These are phyloP conservation scores for Oscheius sp. DNA, from an alignment of 2,888 invertebrate genomes.

Conservation along the genomic window DNA sequence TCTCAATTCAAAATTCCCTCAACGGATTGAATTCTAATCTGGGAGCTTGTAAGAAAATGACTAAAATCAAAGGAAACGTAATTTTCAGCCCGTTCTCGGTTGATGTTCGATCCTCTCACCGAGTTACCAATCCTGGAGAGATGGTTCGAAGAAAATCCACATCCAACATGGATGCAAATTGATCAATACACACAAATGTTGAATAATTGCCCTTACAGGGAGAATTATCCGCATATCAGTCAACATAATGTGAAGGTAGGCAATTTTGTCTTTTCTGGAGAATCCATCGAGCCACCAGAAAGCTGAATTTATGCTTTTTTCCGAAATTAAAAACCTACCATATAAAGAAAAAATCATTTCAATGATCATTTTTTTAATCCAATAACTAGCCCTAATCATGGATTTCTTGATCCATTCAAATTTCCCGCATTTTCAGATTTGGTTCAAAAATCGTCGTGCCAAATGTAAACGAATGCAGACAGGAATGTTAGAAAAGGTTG, in stretches of 20 bases:
- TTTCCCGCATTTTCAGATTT: conserved; percentile 73
- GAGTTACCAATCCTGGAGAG: conserved; percentile 82
- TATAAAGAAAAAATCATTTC: too few relatives aligned
- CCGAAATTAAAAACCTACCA: neutral
- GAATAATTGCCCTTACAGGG: conserved; percentile 91
- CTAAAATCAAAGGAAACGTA: neutral
- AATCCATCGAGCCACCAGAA: too few relatives aligned
- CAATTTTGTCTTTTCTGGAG: too few relatives aligned
- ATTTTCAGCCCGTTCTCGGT: conserved; percentile 83
- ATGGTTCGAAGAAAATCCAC: conserved; percentile 97
- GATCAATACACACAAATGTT: conserved; percentile 96
- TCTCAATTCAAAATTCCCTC: conserved; percentile 52
- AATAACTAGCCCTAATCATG: neutral
- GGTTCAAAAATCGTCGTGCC: conserved; percentile 92
- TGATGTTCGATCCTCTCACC: conserved; percentile 98
- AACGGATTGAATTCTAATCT: conserved; percentile 23
- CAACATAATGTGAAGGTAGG: conserved; percentile 91
- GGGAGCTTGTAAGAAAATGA: conserved; percentile 29
- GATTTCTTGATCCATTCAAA: neutral
- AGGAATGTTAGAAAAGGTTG: conserved; percentile 48
- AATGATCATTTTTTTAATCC: neutral
- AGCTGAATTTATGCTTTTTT: conserved; percentile 4
- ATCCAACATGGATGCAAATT: conserved; percentile 96
- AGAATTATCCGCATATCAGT: conserved; percentile 97
- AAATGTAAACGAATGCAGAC: conserved; percentile 89